Evolutionary conservation across 2,113 vertebrate species (phyloP).

Genomic region (Sinocyclocheilus rhinocerous): DNA sequence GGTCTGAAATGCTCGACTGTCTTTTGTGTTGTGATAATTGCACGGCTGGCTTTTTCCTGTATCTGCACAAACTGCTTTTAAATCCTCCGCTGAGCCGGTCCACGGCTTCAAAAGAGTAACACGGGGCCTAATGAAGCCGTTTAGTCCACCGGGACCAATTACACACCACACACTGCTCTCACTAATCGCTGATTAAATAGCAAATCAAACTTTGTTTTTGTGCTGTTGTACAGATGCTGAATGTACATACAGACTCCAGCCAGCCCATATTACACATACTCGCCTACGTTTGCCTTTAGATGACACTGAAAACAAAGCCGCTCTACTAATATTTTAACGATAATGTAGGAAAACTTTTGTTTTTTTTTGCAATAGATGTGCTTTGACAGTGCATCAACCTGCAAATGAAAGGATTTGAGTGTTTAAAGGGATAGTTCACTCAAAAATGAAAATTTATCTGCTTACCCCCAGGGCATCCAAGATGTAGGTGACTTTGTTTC

Average conservation of each 20-base stretch:
- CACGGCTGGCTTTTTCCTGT: background rate
- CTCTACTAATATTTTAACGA: background rate
- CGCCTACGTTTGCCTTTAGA: background rate
- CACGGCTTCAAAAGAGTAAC: slow-evolving; percentile 2
- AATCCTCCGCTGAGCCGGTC: background rate
- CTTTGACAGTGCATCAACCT: background rate
- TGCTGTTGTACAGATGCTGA: background rate
- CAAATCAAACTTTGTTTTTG: background rate
- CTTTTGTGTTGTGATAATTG: slow-evolving; percentile 36
- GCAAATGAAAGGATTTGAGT: background rate
- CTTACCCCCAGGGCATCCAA: too few relatives aligned
- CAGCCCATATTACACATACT: background rate
- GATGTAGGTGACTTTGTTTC: too few relatives aligned
- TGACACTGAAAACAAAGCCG: background rate
- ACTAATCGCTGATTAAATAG: background rate
- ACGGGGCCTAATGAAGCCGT: slow-evolving; percentile 17
- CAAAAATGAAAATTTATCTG: too few relatives aligned
- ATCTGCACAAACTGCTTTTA: background rate
- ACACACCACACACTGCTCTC: background rate
- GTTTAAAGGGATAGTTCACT: background rate
- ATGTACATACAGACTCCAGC: background rate
- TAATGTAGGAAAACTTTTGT: background rate
- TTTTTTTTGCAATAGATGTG: background rate
- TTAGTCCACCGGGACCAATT: background rate
- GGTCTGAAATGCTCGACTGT: slow-evolving; percentile 2